Percentiles rank a stretch among this genome's conserved stretches.
Conservation (phyloP, 2,888 invertebrate genomes). For the Callyntrura guangdongensis region DNA sequence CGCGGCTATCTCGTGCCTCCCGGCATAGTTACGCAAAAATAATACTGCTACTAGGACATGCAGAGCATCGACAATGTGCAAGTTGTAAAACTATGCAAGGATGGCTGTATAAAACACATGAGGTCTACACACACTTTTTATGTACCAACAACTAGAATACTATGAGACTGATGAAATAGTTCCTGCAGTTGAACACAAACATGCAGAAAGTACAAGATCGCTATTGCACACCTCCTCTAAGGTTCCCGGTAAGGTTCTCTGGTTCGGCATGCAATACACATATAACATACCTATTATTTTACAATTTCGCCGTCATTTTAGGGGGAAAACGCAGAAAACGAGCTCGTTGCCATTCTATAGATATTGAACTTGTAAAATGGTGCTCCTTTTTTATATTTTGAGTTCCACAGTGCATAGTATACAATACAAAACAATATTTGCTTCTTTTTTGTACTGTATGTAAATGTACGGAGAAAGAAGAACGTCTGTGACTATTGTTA, state of each 20-base stretch:
- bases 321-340: background rate
- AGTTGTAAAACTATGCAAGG: background rate
- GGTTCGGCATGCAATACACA: background rate
- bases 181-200: too few species aligned
- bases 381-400: too few species aligned
- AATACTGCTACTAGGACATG: background rate
- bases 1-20: slow-evolving; percentile 15
- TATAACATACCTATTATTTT: slow-evolving; percentile 52
- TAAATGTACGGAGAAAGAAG: too few species aligned
- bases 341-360: slow-evolving; percentile 53
- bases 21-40: background rate
- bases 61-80: too few species aligned
- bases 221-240: too few species aligned
- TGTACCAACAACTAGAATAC: background rate
- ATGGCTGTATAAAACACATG: too few species aligned
- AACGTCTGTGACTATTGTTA: too few species aligned
- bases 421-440: too few species aligned
- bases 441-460: background rate
- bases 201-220: background rate
- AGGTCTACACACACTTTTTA: background rate
- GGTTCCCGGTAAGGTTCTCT: too few species aligned
- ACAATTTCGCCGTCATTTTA: slow-evolving; percentile 49
- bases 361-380: slow-evolving; percentile 22
- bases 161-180: too few species aligned
- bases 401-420: too few species aligned